Base-by-base conservation (phyloP, 2,888 invertebrate genomes). In the Caenorhabditis panamensis region DNA sequence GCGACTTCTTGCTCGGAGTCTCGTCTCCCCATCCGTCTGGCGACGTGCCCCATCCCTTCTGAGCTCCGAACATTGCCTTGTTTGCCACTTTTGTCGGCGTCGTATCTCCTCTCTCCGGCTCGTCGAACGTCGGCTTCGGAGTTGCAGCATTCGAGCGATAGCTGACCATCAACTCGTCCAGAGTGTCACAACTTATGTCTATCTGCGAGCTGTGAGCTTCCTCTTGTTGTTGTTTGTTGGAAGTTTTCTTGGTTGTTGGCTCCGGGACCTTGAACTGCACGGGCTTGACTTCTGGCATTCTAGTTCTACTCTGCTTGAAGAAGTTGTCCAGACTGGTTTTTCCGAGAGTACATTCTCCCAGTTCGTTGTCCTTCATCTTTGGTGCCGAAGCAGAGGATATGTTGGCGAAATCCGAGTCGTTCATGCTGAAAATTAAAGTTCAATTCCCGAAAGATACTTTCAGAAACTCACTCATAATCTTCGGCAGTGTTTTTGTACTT, bases 321-420 rank as follows among this genome's bases (percentile, higher is more conserved):
- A 66, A 66, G 2, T 41, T 41, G 1, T 54, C 41, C 1, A 66
- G 37, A 18, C 66, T 66, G 1, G 53, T 2, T n/a, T 16, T 54
- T 26, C 66, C 66, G 1, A 37, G n/a, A 13, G 66, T 37, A 26
- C 66, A 66, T 13, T 66, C 66, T 71, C 69, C 8, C 13, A 49
- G 5, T 16, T n/a, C 6, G 58, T 44, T 1, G 22, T 41, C 61
- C 11, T 59, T 61, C 16, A 37, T 20, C 8, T 8, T 1, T 41
- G 41, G 41, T 41, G 41, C 2, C 13, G 41, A 13, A 6, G 41
- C 11, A 13, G 41, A 41, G 8, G 41, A 41, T 13, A 41, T 2
- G 13, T 41, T 41, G 41, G 13, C 41, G 13, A 11, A 41, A 2
- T 41, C 41, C 41, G 13, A 41, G 2, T 41, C 41, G 41, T 2